Evolutionary conservation across 30 jellyfish, hydroid and myxozoan species (phyloP), one percentile per base, ranked within the genome.

Genomic region (Turritopsis rubra): DNA sequence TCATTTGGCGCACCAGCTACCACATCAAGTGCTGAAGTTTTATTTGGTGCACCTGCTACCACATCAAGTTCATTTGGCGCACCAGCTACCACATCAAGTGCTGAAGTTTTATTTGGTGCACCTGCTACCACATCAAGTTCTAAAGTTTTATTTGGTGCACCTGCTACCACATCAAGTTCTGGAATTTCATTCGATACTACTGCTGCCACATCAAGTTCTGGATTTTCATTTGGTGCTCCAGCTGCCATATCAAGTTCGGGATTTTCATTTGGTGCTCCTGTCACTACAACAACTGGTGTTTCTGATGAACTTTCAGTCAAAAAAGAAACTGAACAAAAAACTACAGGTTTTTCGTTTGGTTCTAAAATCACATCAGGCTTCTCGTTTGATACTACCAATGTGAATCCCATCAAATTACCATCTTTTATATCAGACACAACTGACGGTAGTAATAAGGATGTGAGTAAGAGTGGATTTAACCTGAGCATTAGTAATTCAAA

Each of bases 191-290:
- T 41, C 13, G 60, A 13, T 41, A 41, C 13, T 5, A 9, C 77
- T n/a, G 19, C 31, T 22, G 30, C 28, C 28, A 29, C 5, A 74
- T 22, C 65, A 1, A 74, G 60, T 22, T n/a, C 66, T 25, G 0
- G 75, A 16, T 74, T 74, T 25, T 74, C 21, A 74, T 25, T 30
- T 74, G 83, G 66, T 25, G 83, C 18, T 9, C 1, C 75, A 18
- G 52, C 83, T 68, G 21, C 28, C 7, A 29, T 0, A 74, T 22
- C 65, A 1, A 74, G 60, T 22, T n/a, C 66, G 8, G 0, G 75
- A 16, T 74, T 74, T 25, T 74, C 21, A 74, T 25, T 30, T 74
- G 83, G 66, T 25, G 60, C 60, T 3, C 5, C 5, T 41, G 77
- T 8, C 19, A 22, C 28, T 9, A 68, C 16, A 0, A 7, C 77